Base-by-base conservation (phyloP, 2,113 vertebrate species). In the Glaucomys volans region DNA sequence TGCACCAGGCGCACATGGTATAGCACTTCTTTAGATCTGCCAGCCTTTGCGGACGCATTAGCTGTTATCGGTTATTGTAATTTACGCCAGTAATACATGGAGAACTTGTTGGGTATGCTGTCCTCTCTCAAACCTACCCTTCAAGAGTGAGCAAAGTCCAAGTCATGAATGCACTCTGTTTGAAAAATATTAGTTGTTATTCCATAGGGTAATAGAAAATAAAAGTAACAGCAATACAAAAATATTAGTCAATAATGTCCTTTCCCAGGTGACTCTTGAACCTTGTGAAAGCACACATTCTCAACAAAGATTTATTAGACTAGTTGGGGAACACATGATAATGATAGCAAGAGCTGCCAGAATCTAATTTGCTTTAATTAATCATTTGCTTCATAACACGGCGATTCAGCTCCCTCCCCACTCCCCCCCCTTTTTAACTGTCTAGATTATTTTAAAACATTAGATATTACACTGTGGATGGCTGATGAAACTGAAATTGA, bases 321-420 rank as follows among this genome's bases (percentile, higher is more conserved):
- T 97, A 69, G 90, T 97, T 20, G 75, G 95, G 87, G 96, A 97
- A 97, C 59, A 96, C 97, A 47, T 95, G 74, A 97, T 98, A 98
- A 97, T 95, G 0, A 97, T 97, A 94, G 87, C 71, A 96, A 97
- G 97, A 96, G 8, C 69, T 93, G 97, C 90, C 59, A 98, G 96
- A 95, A 97, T 88, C 89, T 98, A 85, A 95, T 98, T 98, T 98
- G 97, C 86, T 97, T 98, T 92, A 98, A 98, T 98, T 97, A 98
- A 97, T 97, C 30, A 97, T 94, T 98, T 98, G 93, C 95, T 98
- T 98, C 97, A 93, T 97, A 98, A 96, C 97, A 97, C 20, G 87
- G 96, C n/a, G n/a, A 82, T 77, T 94, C 13, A 69, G 40, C 72
- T 64, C 50, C 93, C 88, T 16, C 88, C 96, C 13, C 35, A n/a